Percentiles rank a stretch among this genome's conserved stretches.
Conservation (phyloP, 1,140 invertebrate genomes). For the Heterodera carotae region DNA sequence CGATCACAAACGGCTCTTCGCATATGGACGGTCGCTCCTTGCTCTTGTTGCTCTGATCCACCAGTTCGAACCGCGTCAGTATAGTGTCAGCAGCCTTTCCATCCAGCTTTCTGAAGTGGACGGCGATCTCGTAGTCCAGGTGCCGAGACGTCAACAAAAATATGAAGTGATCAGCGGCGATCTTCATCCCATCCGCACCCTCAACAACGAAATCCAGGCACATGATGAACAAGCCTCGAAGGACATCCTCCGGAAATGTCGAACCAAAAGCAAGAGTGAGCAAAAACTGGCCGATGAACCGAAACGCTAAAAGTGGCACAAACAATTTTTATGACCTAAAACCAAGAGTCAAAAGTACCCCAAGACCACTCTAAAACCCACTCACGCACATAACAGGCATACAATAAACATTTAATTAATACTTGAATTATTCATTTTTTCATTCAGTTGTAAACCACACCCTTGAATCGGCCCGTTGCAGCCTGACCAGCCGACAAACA, state of each 20-base stretch:
- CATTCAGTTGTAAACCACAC: too few relatives aligned
- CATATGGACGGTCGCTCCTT: background rate
- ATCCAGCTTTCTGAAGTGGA: background rate
- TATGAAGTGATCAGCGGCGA: background rate
- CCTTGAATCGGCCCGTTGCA: too few relatives aligned
- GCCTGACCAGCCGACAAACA: too few relatives aligned
- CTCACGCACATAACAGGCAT: too few relatives aligned
- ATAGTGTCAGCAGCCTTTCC: background rate
- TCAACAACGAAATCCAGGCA: too few relatives aligned
- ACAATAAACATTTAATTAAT: too few relatives aligned
- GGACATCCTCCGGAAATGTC: too few relatives aligned
- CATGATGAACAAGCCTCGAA: too few relatives aligned
- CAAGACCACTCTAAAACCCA: too few relatives aligned
- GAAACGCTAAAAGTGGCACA: background rate
- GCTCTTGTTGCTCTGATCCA: background rate
- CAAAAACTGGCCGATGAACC: background rate
- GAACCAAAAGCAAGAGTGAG: background rate
- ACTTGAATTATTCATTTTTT: too few relatives aligned
- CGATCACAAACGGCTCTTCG: background rate
- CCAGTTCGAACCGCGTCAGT: background rate
- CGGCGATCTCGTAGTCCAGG: background rate
- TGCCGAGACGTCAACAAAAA: background rate
- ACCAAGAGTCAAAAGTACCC: too few relatives aligned
- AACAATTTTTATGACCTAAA: too few relatives aligned
- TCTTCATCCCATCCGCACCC: accelerated